Conservation (phyloP, 1,140 invertebrate genomes). For the Cheumatopsyche charites region DNA sequence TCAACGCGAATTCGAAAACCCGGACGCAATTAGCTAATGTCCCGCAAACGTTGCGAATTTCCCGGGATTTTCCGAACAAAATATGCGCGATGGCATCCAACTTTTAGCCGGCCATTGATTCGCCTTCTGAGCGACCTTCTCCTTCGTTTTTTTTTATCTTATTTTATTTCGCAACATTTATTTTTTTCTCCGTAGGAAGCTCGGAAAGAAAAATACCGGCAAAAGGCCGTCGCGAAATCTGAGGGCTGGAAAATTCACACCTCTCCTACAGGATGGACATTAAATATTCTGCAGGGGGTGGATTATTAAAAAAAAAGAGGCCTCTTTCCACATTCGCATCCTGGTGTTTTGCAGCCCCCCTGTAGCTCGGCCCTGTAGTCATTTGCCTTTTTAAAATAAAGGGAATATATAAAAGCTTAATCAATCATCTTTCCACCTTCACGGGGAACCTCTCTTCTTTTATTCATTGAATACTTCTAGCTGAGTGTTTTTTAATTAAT, state of each 20-base stretch:
- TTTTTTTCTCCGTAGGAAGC: conserved; percentile 1
- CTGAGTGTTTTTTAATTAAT: conserved; percentile 46
- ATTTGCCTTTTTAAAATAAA: conserved; percentile 47
- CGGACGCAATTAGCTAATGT: conserved; percentile 44
- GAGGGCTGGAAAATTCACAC: conserved; percentile 36
- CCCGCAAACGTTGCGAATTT: conserved; percentile 31
- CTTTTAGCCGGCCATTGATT: conserved; percentile 20
- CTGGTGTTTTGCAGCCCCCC: not conserved
- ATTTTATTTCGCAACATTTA: not conserved
- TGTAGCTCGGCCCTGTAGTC: conserved; percentile 40
- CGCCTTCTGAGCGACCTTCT: not conserved
- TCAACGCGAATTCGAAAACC: conserved; percentile 4
- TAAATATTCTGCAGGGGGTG: conserved; percentile 39
- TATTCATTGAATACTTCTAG: conserved; percentile 43
- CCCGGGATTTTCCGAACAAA: conserved; percentile 16
- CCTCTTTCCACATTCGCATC: no score
- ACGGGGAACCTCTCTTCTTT: conserved; percentile 40
- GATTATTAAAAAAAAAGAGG: conserved; percentile 44
- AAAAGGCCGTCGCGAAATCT: conserved; percentile 15
- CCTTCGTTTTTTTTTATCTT: not conserved
- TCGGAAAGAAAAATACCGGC: not conserved
- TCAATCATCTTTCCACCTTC: conserved; percentile 44
- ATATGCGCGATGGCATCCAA: conserved; percentile 27
- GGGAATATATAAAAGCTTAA: conserved; percentile 48
- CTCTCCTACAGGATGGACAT: conserved; percentile 32